Conservation (phyloP, 2,113 vertebrate genomes). For the Bombycilla garrulus region DNA sequence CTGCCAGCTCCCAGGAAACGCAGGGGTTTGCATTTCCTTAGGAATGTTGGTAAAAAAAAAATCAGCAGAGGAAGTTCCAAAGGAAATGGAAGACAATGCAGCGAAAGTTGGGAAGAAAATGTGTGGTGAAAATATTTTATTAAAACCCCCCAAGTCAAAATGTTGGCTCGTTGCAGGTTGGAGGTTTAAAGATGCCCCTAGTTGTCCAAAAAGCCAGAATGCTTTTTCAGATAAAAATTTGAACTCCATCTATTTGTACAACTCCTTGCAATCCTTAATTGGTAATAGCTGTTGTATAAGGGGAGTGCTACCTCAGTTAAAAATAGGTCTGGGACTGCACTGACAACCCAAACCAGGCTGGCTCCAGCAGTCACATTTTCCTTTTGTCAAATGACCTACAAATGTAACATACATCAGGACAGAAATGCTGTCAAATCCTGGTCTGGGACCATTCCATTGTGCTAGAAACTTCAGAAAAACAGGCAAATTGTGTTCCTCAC, state of each 20-base stretch:
- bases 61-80: neutral
- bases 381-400: neutral
- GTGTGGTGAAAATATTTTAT: neutral
- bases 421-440: neutral
- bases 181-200: neutral
- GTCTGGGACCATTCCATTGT: neutral
- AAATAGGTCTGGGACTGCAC: neutral
- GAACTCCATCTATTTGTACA: neutral
- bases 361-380: neutral
- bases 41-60: neutral
- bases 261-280: constrained; percentile 11
- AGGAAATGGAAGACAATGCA: neutral
- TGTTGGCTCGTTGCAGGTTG: neutral
- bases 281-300: neutral
- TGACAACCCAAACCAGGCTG: neutral
- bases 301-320: neutral
- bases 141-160: neutral
- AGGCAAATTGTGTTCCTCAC: neutral
- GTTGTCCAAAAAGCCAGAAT: neutral
- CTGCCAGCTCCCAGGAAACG: neutral
- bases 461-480: neutral
- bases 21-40: accelerated
- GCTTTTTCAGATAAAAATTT: neutral
- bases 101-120: neutral
- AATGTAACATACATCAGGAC: neutral